These are phyloP conservation scores for Drosophila borborema DNA, from an alignment of 2,888 invertebrate species.

Conservation along the genomic window DNA sequence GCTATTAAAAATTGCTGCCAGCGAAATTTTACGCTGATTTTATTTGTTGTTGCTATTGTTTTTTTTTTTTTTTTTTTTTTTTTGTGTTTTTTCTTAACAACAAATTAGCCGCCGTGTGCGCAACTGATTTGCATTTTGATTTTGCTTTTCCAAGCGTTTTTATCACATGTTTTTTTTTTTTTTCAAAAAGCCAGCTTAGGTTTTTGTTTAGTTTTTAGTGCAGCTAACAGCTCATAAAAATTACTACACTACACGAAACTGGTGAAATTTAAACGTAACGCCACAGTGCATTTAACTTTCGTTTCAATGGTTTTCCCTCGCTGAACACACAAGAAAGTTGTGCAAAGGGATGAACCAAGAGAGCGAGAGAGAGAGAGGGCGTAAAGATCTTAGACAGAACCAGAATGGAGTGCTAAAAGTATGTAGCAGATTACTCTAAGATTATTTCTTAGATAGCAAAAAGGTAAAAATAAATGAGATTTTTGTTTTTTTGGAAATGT, in stretches of 20 bases:
- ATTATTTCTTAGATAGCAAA: background rate
- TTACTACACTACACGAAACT: slow-evolving; percentile 49
- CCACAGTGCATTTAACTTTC: slow-evolving; percentile 61
- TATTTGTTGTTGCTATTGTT: slow-evolving; percentile 24
- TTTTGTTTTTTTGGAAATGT: no score
- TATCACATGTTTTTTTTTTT: background rate
- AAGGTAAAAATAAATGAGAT: background rate
- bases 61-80: background rate
- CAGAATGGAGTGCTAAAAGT: background rate
- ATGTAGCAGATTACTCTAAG: background rate
- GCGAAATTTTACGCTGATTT: slow-evolving; percentile 55
- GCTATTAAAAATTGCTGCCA: slow-evolving; percentile 54
- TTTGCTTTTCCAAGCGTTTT: slow-evolving; percentile 42
- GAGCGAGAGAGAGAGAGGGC: background rate
- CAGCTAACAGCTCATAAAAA: slow-evolving; percentile 55
- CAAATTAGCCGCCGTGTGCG: slow-evolving; percentile 47
- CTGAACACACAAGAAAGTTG: slow-evolving; percentile 39
- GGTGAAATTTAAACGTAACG: slow-evolving; percentile 59
- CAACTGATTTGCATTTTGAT: slow-evolving; percentile 57
- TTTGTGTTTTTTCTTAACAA: slow-evolving; percentile 20
- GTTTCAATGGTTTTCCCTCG: slow-evolving; percentile 35
- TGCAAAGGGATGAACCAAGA: slow-evolving; percentile 14
- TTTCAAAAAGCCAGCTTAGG: slow-evolving; percentile 4
- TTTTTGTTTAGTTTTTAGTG: slow-evolving; percentile 50
- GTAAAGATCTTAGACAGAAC: background rate